Evolutionary conservation across 2,888 invertebrate genomes (phyloP).

Genomic region (Seladonia tumulorum): DNA sequence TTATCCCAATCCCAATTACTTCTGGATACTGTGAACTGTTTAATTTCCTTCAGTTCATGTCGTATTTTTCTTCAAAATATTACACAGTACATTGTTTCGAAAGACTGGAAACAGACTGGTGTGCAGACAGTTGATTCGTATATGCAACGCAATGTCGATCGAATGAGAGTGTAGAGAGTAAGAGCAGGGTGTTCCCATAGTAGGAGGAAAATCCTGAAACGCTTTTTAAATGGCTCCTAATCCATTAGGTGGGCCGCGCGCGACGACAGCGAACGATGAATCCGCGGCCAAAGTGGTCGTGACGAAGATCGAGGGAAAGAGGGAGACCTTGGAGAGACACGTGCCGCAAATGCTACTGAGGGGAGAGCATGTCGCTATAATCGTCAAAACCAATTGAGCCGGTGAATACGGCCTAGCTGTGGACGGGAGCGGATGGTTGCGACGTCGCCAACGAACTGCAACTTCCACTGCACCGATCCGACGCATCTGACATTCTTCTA

Average conservation of each 20-base stretch:
- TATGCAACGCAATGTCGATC: background rate
- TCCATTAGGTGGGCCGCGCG: conserved; percentile 65
- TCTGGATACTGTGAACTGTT: too few species aligned
- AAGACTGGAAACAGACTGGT: too few species aligned
- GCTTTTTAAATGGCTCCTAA: conserved; percentile 34
- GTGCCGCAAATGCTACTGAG: conserved; percentile 90
- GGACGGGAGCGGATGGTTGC: conserved; percentile 13
- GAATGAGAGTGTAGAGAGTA: background rate
- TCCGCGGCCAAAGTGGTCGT: conserved; percentile 86
- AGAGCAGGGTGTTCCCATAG: background rate
- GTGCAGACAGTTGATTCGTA: too few species aligned
- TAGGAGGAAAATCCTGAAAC: background rate
- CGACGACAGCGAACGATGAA: conserved; percentile 84
- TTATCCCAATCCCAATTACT: too few species aligned
- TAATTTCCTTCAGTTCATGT: too few species aligned
- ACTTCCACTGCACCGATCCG: background rate
- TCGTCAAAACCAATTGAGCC: conserved; percentile 82
- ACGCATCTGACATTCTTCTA: background rate
- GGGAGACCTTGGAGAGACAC: conserved; percentile 89
- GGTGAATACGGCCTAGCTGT: conserved; percentile 35
- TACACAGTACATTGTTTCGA: too few species aligned
- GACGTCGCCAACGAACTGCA: background rate
- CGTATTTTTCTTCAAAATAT: too few species aligned
- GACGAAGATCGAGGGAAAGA: conserved; percentile 86
- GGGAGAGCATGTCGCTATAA: conserved; percentile 91